A percentile compares a stretch with the other conserved stretches of the same genome.
Conservation (phyloP, 2,113 vertebrate genomes). For the Sebastes fasciatus region DNA sequence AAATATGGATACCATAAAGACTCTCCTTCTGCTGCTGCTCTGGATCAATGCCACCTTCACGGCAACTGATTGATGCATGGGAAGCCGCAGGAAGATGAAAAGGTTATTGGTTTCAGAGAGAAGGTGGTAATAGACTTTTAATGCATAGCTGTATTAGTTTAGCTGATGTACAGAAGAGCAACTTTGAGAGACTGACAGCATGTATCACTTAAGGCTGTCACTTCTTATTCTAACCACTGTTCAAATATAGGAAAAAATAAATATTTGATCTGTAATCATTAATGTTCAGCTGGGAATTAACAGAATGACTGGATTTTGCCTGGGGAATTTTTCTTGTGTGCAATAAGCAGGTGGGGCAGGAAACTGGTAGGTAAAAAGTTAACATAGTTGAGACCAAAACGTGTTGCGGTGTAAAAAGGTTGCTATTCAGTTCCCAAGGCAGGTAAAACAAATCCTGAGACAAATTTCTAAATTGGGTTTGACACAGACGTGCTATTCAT, state of each 20-base stretch:
- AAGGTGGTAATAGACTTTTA: conserved; percentile 5
- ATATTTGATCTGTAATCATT: neutral
- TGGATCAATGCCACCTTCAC: conserved; percentile 42
- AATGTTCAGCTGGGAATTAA: neutral
- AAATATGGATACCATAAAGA: conserved; percentile 42
- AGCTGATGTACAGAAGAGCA: neutral
- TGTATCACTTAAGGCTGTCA: neutral
- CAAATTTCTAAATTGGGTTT: conserved; percentile 6
- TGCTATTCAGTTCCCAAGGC: neutral
- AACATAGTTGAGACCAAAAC: neutral
- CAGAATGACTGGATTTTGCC: neutral
- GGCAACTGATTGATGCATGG: neutral
- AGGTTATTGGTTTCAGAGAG: conserved; percentile 24
- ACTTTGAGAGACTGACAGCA: neutral
- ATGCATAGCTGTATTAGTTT: neutral
- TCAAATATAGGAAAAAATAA: neutral
- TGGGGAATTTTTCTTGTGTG: neutral
- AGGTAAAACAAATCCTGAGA: neutral
- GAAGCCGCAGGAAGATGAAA: conserved; percentile 17
- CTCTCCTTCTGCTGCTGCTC: conserved; percentile 30
- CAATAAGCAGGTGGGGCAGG: neutral
- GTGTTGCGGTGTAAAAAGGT: neutral
- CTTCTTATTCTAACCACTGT: neutral
- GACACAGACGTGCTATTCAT: neutral
- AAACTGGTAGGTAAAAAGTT: neutral